Evolutionary conservation across 1,140 invertebrate species (phyloP).

Genomic region (Philotrypesis tridentata): DNA sequence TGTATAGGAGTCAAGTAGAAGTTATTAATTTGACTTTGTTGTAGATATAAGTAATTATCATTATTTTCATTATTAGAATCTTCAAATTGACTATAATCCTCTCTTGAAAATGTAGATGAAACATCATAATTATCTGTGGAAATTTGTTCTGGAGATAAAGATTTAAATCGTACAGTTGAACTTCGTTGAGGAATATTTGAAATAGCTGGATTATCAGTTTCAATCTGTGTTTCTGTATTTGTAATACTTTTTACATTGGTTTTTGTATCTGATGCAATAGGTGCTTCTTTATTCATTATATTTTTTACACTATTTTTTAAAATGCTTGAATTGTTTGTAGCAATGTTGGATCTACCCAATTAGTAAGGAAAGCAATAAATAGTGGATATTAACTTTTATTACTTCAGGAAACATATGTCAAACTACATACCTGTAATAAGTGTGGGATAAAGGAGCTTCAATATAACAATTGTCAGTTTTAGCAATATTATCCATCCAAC

Average conservation of each 20-base stretch:
- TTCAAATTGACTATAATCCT: background rate
- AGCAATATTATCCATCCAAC: background rate
- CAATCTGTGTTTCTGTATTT: no score
- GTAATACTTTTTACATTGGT: no score
- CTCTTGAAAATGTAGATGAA: background rate
- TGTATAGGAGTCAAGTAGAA: background rate
- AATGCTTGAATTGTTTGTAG: background rate
- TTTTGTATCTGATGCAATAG: no score
- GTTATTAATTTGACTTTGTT: background rate
- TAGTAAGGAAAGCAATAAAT: background rate
- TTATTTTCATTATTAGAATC: background rate
- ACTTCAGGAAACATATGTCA: background rate
- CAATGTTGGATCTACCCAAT: background rate
- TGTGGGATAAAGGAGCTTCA: background rate
- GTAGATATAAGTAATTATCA: background rate
- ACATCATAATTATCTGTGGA: background rate
- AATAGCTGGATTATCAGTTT: background rate
- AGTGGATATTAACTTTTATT: background rate
- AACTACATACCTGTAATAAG: conserved; percentile 21
- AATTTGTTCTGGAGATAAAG: background rate
- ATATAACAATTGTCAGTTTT: background rate
- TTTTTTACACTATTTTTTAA: background rate
- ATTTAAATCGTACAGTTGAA: background rate
- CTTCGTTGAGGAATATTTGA: background rate
- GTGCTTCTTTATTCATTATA: background rate